Evolutionary conservation across 2,888 invertebrate species (phyloP).

Genomic region (Syritta pipiens): DNA sequence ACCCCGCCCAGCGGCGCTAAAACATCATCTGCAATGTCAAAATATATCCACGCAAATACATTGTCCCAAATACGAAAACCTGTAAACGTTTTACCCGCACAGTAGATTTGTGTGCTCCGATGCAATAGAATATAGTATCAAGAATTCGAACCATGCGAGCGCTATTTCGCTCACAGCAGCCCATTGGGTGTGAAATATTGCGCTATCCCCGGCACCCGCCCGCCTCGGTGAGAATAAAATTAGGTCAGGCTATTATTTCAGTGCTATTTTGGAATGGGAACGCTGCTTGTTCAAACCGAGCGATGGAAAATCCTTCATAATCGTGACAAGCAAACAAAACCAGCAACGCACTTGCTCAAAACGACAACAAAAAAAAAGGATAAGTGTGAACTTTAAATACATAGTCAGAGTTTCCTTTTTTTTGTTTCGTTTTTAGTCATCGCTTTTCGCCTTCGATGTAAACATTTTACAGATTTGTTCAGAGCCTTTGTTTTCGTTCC

Average conservation of each 20-base stretch:
- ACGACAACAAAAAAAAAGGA: background rate
- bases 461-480: slow-evolving; percentile 25
- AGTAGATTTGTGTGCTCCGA: too few relatives aligned
- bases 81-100: too few relatives aligned
- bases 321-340: background rate
- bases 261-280: slow-evolving; percentile 4
- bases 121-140: too few relatives aligned
- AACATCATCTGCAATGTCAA: too few relatives aligned
- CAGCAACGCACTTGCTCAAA: background rate
- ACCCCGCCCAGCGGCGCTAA: too few relatives aligned
- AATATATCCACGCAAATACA: too few relatives aligned
- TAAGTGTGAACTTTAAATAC: slow-evolving; percentile 15
- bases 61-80: too few relatives aligned
- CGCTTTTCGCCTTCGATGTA: slow-evolving; percentile 19
- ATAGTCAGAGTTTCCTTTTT: slow-evolving; percentile 7
- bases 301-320: slow-evolving; percentile 17
- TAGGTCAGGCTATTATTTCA: slow-evolving; percentile 34
- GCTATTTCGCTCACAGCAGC: background rate
- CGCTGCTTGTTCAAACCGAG: background rate
- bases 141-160: background rate
- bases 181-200: slow-evolving; percentile 4
- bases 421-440: background rate
- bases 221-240: background rate
- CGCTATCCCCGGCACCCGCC: too few relatives aligned
- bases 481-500: slow-evolving; percentile 1